These are phyloP conservation scores for Edolisoma coerulescens DNA, from an alignment of 2,113 vertebrate genomes.

Conservation along the genomic window DNA sequence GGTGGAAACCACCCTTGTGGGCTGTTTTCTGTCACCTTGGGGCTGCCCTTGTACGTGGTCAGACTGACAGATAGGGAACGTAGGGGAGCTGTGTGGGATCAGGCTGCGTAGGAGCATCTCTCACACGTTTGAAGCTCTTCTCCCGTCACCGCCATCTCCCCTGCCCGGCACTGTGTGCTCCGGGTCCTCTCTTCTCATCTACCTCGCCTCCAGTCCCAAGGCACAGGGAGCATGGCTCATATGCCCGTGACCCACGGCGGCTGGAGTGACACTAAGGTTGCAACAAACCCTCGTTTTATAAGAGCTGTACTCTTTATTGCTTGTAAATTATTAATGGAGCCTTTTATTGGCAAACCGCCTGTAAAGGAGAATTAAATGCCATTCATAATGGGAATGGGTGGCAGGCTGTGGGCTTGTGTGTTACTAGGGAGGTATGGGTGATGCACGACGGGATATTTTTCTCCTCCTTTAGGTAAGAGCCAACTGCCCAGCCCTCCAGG, in stretches of 20 bases:
- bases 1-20: not conserved
- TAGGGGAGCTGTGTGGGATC: not conserved
- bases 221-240: not conserved
- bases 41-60: not conserved
- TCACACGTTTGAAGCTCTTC: not conserved
- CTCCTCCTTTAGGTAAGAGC: not conserved
- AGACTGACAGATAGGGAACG: not conserved
- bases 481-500: not conserved
- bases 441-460: fast-evolving
- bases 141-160: not conserved
- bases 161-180: not conserved
- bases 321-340: slow-evolving; percentile 62
- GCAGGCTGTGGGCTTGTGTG: not conserved
- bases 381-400: slow-evolving; percentile 19
- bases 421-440: not conserved
- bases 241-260: fast-evolving
- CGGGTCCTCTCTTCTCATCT: not conserved
- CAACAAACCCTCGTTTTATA: not conserved
- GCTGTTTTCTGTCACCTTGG: not conserved
- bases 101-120: not conserved
- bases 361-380: slow-evolving; percentile 63
- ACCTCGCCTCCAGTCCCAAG: not conserved
- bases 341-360: not conserved
- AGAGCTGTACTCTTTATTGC: slow-evolving; percentile 28
- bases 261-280: slow-evolving; percentile 22